Evolutionary conservation across 2,797 vertebrate genomes (phyloP).

Genomic region (Rhabdophis nuchalis): DNA sequence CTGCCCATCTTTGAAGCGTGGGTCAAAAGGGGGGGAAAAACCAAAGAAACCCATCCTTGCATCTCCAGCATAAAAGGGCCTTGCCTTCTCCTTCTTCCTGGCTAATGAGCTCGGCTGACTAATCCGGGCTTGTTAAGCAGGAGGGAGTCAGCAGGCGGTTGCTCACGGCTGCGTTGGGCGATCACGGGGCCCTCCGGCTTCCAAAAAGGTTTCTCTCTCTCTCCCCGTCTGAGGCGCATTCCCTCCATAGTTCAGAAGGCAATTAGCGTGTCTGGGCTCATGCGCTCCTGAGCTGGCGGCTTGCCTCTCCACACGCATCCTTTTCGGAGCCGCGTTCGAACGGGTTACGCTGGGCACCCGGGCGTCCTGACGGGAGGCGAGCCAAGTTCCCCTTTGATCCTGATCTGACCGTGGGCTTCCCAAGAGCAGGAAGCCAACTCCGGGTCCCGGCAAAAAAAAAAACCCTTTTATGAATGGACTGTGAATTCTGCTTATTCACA

Average conservation of each 20-base stretch:
- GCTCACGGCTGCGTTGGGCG: accelerated
- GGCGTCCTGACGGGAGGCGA: background rate
- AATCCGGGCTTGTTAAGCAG: background rate
- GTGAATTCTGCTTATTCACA: too few relatives aligned
- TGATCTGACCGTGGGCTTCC: too few relatives aligned
- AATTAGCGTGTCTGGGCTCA: background rate
- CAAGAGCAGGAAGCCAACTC: too few relatives aligned
- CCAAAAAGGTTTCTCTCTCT: background rate
- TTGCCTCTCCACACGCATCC: background rate
- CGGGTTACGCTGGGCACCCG: background rate
- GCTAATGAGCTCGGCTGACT: background rate
- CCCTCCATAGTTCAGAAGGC: background rate
- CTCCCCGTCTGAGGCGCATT: background rate
- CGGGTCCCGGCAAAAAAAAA: too few relatives aligned
- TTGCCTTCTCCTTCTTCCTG: background rate
- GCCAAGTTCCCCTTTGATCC: background rate
- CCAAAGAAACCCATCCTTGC: accelerated
- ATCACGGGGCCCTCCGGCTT: background rate
- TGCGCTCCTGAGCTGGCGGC: background rate
- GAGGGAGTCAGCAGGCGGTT: accelerated
- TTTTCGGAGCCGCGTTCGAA: background rate
- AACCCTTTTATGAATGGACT: too few relatives aligned
- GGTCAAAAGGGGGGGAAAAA: background rate
- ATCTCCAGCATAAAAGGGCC: background rate
- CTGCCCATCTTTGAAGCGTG: background rate